These are phyloP conservation scores for Chrysolina oricalcia DNA, from an alignment of 2,888 invertebrate genomes.

Conservation along the genomic window DNA sequence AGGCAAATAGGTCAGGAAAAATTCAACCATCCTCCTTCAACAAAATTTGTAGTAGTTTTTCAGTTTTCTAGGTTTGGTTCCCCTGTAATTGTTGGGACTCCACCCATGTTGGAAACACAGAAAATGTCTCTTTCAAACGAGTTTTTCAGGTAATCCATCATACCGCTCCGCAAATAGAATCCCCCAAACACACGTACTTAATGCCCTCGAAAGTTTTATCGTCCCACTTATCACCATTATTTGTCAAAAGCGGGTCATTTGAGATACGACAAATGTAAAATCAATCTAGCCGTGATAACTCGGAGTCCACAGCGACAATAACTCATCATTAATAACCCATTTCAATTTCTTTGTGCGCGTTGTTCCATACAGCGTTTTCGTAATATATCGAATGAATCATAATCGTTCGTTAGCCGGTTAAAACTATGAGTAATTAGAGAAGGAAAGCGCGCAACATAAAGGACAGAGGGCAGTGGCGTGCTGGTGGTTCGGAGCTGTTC, in stretches of 20 bases:
- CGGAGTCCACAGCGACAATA: conserved; percentile 21
- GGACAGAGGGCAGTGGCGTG: conserved; percentile 12
- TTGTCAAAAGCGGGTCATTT: conserved; percentile 27
- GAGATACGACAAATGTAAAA: conserved; percentile 30
- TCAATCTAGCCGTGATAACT: conserved; percentile 27
- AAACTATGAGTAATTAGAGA: conserved; percentile 52
- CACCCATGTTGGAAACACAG: too few relatives aligned
- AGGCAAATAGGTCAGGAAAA: too few relatives aligned
- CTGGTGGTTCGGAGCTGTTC: neutral
- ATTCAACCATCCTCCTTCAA: too few relatives aligned
- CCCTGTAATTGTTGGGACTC: too few relatives aligned
- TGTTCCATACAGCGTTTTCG: conserved; percentile 37
- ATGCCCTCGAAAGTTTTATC: neutral
- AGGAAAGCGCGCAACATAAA: conserved; percentile 34
- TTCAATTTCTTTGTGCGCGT: conserved; percentile 42
- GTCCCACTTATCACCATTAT: neutral
- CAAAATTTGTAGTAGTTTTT: too few relatives aligned
- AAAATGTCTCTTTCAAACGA: too few relatives aligned
- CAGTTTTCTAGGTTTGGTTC: too few relatives aligned
- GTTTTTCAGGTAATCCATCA: conserved; percentile 1
- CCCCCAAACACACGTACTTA: conserved; percentile 9
- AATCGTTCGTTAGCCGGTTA: conserved; percentile 48
- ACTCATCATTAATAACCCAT: conserved; percentile 44
- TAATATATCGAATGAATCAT: conserved; percentile 29
- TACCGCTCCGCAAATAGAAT: neutral